Conservation (phyloP, 2,797 vertebrate species). For the Bufotes viridis region DNA sequence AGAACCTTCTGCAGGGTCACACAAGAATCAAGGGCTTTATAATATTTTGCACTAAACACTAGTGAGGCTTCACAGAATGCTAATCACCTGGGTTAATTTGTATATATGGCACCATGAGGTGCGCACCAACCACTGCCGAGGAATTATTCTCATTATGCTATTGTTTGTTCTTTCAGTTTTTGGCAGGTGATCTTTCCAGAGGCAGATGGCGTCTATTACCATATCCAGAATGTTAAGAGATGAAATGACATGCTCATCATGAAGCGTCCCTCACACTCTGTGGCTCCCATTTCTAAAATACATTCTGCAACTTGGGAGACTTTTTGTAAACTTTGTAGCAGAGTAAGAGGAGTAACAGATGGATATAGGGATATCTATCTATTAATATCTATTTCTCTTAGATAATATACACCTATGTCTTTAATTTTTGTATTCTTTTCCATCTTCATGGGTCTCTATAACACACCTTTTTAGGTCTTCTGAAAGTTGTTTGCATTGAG, state of each 20-base stretch:
- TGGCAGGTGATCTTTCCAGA: constrained; percentile 63
- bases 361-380: not conserved
- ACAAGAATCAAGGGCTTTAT: constrained; percentile 61
- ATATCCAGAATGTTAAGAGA: constrained; percentile 48
- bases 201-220: constrained; percentile 66
- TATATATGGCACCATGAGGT: constrained; percentile 44
- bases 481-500: too few species aligned
- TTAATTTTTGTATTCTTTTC: too few species aligned
- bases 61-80: constrained; percentile 59
- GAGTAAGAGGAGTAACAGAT: not conserved
- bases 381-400: not conserved
- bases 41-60: constrained; percentile 66
- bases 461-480: too few species aligned
- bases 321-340: not conserved
- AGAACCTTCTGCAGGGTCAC: constrained; percentile 62
- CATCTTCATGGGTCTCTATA: too few species aligned
- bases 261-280: not conserved
- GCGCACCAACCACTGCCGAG: constrained; percentile 58
- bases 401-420: too few species aligned
- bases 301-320: not conserved
- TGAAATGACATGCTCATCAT: constrained; percentile 32
- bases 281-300: not conserved
- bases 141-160: constrained; percentile 56
- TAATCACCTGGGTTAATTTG: constrained; percentile 68
- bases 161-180: constrained; percentile 42